Base-by-base conservation (phyloP, 23 tunicate genomes). In the Styela plicata region DNA sequence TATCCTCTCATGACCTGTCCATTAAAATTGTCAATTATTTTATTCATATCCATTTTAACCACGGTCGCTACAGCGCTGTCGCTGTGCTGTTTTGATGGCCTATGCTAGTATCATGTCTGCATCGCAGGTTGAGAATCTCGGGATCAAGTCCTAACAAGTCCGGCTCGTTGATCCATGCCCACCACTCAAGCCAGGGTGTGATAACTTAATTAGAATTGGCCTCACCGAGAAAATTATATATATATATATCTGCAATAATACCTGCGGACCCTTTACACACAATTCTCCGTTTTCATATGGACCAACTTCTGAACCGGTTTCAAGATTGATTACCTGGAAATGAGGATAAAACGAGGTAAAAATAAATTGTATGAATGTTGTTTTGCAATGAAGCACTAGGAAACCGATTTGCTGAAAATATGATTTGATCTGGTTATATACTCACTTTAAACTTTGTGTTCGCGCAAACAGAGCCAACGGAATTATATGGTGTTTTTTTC, bases 201-300 rank as follows among this genome's bases (percentile, higher is more conserved):
- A n/a, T n/a, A n/a, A n/a, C n/a, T n/a, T n/a, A n/a, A n/a, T n/a
- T n/a, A n/a, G n/a, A n/a, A n/a, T n/a, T n/a, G n/a, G n/a, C n/a
- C n/a, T n/a, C n/a, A n/a, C n/a, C n/a, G n/a, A n/a, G n/a, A n/a
- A n/a, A n/a, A n/a, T n/a, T n/a, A n/a, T n/a, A n/a, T n/a, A n/a
- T n/a, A n/a, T n/a, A n/a, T n/a, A n/a, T 44, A 44, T 44, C 57
- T 44, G 13, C 57, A 44, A 44, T 44, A 44, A 28, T 25, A 88
- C 92, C 84, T 87, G 97, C 0, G 97, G 97, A 19, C 97, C 89
- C 65, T 80, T 83, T 0, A 79, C 80, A 67, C 97, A 92, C 18
- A 92, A 63, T 87, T 92, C 97, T 13, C 97, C 97, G 44, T 74
- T 75, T 74, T 87, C 52, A 79, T 80, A 27, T 2, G 85, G 62